phyloP scores from a whole-genome alignment of 2,888 invertebrate genomes.

The Acanthoscelides obtectus region DNA sequence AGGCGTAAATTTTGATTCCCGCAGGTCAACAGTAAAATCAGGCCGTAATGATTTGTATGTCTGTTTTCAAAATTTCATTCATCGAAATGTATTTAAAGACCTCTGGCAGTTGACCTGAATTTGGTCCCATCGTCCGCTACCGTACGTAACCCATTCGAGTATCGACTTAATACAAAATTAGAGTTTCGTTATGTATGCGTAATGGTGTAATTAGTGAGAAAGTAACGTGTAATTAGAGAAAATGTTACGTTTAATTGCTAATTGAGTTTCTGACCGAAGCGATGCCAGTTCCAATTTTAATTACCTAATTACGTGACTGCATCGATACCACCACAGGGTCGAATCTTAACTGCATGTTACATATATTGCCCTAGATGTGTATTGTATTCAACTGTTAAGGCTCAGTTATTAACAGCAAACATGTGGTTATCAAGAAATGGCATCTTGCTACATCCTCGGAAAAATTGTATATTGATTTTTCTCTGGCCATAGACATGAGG shows the following conservation, averaged over 20 bases:
- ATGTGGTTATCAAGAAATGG: too few relatives aligned
- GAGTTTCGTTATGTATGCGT: constrained; percentile 26
- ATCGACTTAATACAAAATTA: constrained; percentile 24
- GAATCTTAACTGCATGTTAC: not conserved
- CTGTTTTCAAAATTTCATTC: not conserved
- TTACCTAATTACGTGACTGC: constrained; percentile 53
- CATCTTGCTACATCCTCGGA: too few relatives aligned
- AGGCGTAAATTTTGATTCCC: too few relatives aligned
- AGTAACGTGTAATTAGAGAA: constrained; percentile 56
- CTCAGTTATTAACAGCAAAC: too few relatives aligned
- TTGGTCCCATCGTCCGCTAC: constrained; percentile 5
- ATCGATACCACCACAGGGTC: constrained; percentile 23
- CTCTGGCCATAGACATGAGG: too few relatives aligned
- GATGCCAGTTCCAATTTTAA: constrained; percentile 55
- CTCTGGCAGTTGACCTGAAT: not conserved
- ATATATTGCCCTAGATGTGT: too few relatives aligned
- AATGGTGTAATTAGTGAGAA: constrained; percentile 50
- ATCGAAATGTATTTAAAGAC: not conserved
- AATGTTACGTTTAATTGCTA: constrained; percentile 58
- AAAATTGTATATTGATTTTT: too few relatives aligned
- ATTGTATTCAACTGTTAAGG: too few relatives aligned
- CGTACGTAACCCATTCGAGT: constrained; percentile 1
- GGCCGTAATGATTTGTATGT: too few relatives aligned
- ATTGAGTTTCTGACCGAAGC: constrained; percentile 56
- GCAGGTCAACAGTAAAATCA: too few relatives aligned